These are phyloP conservation scores for Erannis defoliaria DNA, from an alignment of 2,888 invertebrate species.

Conservation along the genomic window DNA sequence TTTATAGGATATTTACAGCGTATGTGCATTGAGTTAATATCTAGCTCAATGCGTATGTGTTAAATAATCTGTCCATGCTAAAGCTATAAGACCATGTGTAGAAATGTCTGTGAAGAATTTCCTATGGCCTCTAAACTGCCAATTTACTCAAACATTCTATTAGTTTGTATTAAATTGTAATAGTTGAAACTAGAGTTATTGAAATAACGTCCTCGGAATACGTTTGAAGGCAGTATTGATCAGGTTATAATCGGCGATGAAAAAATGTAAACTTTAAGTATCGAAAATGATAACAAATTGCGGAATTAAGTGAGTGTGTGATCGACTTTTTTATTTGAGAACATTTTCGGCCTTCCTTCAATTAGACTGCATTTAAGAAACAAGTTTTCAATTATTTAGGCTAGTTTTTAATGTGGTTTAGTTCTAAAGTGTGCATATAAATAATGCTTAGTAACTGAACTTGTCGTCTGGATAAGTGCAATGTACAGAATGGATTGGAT, in stretches of 20 bases:
- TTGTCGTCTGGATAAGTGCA: constrained; percentile 12
- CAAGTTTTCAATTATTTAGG: constrained; percentile 2
- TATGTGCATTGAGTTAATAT: too few species aligned
- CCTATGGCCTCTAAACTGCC: background rate
- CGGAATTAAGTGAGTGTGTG: background rate
- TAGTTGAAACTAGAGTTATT: too few species aligned
- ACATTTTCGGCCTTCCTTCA: constrained; percentile 6
- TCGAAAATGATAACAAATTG: constrained; percentile 7
- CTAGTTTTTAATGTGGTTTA: constrained; percentile 6
- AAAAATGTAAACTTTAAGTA: constrained; percentile 3
- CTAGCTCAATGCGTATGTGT: too few species aligned
- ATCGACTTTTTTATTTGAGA: background rate
- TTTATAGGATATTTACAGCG: too few species aligned
- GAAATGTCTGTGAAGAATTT: too few species aligned
- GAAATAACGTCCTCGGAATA: background rate
- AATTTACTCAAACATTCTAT: too few species aligned
- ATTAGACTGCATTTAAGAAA: constrained; percentile 4
- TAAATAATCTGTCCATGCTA: too few species aligned
- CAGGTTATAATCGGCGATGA: background rate
- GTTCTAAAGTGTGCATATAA: constrained; percentile 7
- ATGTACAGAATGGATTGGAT: constrained; percentile 20
- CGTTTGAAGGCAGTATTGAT: constrained; percentile 7
- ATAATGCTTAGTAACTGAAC: background rate
- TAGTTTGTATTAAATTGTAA: background rate
- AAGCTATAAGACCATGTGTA: too few species aligned